These are phyloP conservation scores for Formicarius rufipectus DNA, from an alignment of 2,113 vertebrate genomes.

Conservation along the genomic window DNA sequence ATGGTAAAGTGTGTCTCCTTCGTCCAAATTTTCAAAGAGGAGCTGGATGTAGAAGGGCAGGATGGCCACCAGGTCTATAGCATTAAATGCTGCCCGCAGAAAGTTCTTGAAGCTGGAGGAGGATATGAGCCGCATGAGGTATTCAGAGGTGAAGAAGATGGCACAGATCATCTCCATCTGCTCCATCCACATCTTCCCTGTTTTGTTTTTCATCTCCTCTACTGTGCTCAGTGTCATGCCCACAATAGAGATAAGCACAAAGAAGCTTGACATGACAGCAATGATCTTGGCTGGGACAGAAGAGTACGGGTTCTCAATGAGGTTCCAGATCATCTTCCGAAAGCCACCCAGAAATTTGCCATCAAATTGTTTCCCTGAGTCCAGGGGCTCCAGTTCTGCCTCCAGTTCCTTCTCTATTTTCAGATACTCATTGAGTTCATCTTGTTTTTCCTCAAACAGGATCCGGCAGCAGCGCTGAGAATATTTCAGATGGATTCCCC, in stretches of 20 bases:
- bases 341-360: slow-evolving; percentile 73
- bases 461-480: slow-evolving; percentile 80
- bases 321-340: slow-evolving; percentile 76
- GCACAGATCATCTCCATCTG: slow-evolving; percentile 80
- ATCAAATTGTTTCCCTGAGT: slow-evolving; percentile 67
- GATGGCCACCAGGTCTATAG: slow-evolving; percentile 83
- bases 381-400: slow-evolving; percentile 76
- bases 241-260: slow-evolving; percentile 82
- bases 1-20: slow-evolving; percentile 73
- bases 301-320: slow-evolving; percentile 83
- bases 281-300: slow-evolving; percentile 78
- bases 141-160: slow-evolving; percentile 83
- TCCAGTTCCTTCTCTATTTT: slow-evolving; percentile 80
- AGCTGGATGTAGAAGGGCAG: slow-evolving; percentile 90
- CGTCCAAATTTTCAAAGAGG: slow-evolving; percentile 79
- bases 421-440: slow-evolving; percentile 79
- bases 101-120: slow-evolving; percentile 74
- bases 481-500: slow-evolving; percentile 82
- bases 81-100: slow-evolving; percentile 76
- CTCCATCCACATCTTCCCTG: slow-evolving; percentile 75
- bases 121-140: slow-evolving; percentile 76
- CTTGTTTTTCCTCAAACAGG: slow-evolving; percentile 80
- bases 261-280: slow-evolving; percentile 79
- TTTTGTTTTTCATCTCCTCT: slow-evolving; percentile 77
- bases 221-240: slow-evolving; percentile 85